phyloP scores from a whole-genome alignment of 2,797 vertebrate species.

The Acanthurus tractus region DNA sequence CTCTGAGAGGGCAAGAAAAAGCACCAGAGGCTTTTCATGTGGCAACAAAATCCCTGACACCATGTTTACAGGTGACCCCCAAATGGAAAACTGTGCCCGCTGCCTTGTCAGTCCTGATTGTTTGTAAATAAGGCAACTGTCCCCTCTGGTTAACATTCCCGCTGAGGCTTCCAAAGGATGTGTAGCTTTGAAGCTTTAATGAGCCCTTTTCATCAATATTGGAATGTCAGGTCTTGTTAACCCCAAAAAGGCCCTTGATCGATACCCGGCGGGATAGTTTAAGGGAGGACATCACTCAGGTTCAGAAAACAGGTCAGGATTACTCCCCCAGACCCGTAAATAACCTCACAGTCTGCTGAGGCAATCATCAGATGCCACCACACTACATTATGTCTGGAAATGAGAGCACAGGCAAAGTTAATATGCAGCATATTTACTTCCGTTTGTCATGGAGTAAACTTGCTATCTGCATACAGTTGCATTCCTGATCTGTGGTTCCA shows the following conservation, averaged over 20 bases:
- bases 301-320: slow-evolving; percentile 81
- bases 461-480: slow-evolving; percentile 83
- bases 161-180: slow-evolving; percentile 60
- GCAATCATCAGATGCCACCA: slow-evolving; percentile 70
- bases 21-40: slow-evolving; percentile 63
- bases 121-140: slow-evolving; percentile 77
- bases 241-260: slow-evolving; percentile 82
- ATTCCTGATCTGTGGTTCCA: slow-evolving; percentile 61
- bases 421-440: slow-evolving; percentile 15
- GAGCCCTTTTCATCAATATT: slow-evolving; percentile 82
- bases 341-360: slow-evolving; percentile 76
- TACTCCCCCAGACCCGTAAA: slow-evolving; percentile 75
- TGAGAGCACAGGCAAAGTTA: slow-evolving; percentile 33
- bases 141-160: slow-evolving; percentile 58
- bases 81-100: slow-evolving; percentile 72
- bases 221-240: slow-evolving; percentile 88
- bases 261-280: slow-evolving; percentile 76
- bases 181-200: slow-evolving; percentile 77
- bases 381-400: slow-evolving; percentile 63
- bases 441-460: background rate
- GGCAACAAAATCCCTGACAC: slow-evolving; percentile 74
- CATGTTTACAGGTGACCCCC: slow-evolving; percentile 78
- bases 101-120: slow-evolving; percentile 69
- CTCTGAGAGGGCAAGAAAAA: slow-evolving; percentile 50
- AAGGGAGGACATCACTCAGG: slow-evolving; percentile 79